Base-by-base conservation (phyloP, 2,113 vertebrate genomes). In the Neogobius melanostomus region DNA sequence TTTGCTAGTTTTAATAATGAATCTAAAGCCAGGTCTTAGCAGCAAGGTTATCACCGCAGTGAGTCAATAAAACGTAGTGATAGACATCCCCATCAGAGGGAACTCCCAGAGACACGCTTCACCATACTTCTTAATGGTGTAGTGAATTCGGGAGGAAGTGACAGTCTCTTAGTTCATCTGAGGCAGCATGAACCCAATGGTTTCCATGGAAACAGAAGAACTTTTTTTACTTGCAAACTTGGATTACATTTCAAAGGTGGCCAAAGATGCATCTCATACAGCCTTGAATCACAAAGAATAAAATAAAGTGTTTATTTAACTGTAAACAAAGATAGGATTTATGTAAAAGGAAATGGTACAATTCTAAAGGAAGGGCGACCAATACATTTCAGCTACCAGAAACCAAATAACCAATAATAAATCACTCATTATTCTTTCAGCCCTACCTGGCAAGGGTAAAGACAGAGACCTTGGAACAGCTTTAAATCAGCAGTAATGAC, bases 201-300 rank as follows among this genome's bases (percentile, higher is more conserved):
- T 81, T 85, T 71, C 78, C 76, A 81, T 73, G 51, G 78, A 46
- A 59, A 76, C 67, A 66, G 68, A 74, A 21, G 74, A 66, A 74
- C 51, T 72, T 75, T 67, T 56, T 50, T 68, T 48, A 57, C 66
- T 16, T 47, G 74, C 67, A 45, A 72, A 17, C 49, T 59, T 69
- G 54, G 43, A 45, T 68, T 68, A 11, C 10, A 69, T 59, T 69
- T 21, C 16, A 36, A 69, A 68, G 45, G 43, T 57, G 66, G 12
- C 17, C 28, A 42, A 66, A 53, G 65, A 54, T 10, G 42, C 16
- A 70, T 68, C 12, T 44, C 50, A 60, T 28, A 59, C 45, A 43
- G 7, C 5, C 44, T 17, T 28, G 56, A 52, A 71, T 78, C 72
- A 36, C 64, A 44, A 47, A 46, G 61, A 50, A 65, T 51, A 44